phyloP scores from a whole-genome alignment of 2,888 invertebrate genomes.

The Amiota communis region DNA sequence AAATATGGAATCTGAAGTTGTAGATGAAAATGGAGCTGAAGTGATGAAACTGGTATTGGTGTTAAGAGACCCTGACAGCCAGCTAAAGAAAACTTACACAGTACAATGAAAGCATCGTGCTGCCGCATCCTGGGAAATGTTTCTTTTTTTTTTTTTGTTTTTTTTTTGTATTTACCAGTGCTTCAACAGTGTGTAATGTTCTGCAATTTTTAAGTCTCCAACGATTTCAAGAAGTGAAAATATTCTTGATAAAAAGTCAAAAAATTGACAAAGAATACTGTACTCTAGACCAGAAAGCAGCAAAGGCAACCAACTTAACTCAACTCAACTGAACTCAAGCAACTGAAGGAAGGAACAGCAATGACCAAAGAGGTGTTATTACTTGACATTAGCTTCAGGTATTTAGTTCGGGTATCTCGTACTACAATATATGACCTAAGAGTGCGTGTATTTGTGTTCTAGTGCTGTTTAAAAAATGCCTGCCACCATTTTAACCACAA shows the following conservation, averaged over 20 bases:
- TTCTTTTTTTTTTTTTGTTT: too few relatives aligned
- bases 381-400: background rate
- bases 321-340: background rate
- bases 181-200: slow-evolving; percentile 56
- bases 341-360: background rate
- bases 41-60: too few relatives aligned
- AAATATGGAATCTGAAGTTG: background rate
- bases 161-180: too few relatives aligned
- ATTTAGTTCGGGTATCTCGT: background rate
- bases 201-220: slow-evolving; percentile 57
- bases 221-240: slow-evolving; percentile 11
- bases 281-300: background rate
- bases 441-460: background rate
- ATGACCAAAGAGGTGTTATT: background rate
- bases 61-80: background rate
- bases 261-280: background rate
- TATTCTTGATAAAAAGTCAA: background rate
- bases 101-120: too few relatives aligned
- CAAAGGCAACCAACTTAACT: background rate
- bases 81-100: background rate
- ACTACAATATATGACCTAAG: background rate
- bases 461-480: slow-evolving; percentile 37
- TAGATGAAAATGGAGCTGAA: slow-evolving; percentile 12
- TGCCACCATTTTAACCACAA: slow-evolving; percentile 19
- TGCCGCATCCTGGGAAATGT: slow-evolving; percentile 36